A percentile compares a stretch with the other conserved stretches of the same genome.
Evolutionary conservation across 2,888 invertebrate genomes (phyloP).

Genomic region (Apodemia zela): DNA sequence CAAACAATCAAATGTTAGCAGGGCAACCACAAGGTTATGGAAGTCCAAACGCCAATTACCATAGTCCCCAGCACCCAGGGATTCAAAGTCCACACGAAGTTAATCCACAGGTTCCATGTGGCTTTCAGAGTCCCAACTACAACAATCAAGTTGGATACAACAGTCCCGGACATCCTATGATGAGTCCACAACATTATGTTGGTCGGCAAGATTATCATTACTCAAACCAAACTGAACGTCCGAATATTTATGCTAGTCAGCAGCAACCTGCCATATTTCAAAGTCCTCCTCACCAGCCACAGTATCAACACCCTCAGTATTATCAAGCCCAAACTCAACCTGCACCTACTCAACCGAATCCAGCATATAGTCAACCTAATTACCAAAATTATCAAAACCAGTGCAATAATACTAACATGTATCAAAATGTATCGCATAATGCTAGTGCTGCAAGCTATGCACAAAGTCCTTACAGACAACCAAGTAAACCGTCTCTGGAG

Average conservation of each 20-base stretch:
- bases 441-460: constrained; percentile 53
- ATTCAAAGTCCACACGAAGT: constrained; percentile 66
- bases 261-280: constrained; percentile 53
- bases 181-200: constrained; percentile 65
- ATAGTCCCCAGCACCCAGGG: constrained; percentile 65
- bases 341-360: constrained; percentile 41
- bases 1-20: constrained; percentile 58
- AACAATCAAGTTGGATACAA: constrained; percentile 64
- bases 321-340: constrained; percentile 61
- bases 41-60: constrained; percentile 62
- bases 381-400: constrained; percentile 59
- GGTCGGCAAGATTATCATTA: constrained; percentile 64
- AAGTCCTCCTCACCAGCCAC: constrained; percentile 67
- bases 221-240: constrained; percentile 45
- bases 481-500: constrained; percentile 53
- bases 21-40: constrained; percentile 59
- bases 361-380: constrained; percentile 54
- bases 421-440: constrained; percentile 45
- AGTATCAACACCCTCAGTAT: constrained; percentile 64
- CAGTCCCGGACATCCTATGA: constrained; percentile 62
- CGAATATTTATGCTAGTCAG: constrained; percentile 28
- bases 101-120: constrained; percentile 57
- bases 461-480: constrained; percentile 60
- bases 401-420: constrained; percentile 55
- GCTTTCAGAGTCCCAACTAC: constrained; percentile 68